Evolutionary conservation across 2,888 invertebrate species (phyloP), one percentile per base, ranked within the genome.

Genomic region (Plagodis dolabraria): DNA sequence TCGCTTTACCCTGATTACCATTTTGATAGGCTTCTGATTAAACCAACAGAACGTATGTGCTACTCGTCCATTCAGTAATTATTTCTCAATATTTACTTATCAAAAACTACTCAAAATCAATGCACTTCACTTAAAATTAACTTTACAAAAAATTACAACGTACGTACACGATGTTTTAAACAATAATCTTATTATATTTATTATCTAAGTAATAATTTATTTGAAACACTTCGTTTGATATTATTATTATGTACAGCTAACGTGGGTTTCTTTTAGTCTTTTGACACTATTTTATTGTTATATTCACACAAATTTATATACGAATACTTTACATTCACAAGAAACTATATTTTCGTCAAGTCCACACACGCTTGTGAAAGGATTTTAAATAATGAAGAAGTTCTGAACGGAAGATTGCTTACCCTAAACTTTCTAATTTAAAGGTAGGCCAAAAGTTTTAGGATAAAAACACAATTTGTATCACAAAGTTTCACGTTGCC

Each of bases 61-160:
- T 85, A 89, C 89, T 86, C 87, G 87, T 85, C 89, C 89, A 83
- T 79, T 77, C 74, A 75, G 71, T 76, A 72, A 82, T 79, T 80
- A 81, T 68, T 82, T 85, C 82, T 86, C 79, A 86, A 89, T 89
- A 84, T 86, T 89, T 86, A 89, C 88, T 90, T 92, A 92, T 92
- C 89, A 92, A 92, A 92, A 92, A 90, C 92, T 92, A 92, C 92
- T 76, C 80, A 77, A 87, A 87, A 85, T 82, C 71, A 88, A 83
- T 81, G 85, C 77, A 82, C 82, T 68, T 82, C 75, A 84, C 85
- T 85, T 87, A 86, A 85, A 80, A 86, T 71, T 85, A 88, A 87
- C 82, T 87, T 83, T 92, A 89, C 88, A 90, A 86, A 88, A 85
- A 86, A 86, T 85, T 87, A 87, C 87, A 89, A 89, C 86, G 79